phyloP scores from a whole-genome alignment of 1,140 invertebrate genomes.

The Ceratitis capitata region DNA sequence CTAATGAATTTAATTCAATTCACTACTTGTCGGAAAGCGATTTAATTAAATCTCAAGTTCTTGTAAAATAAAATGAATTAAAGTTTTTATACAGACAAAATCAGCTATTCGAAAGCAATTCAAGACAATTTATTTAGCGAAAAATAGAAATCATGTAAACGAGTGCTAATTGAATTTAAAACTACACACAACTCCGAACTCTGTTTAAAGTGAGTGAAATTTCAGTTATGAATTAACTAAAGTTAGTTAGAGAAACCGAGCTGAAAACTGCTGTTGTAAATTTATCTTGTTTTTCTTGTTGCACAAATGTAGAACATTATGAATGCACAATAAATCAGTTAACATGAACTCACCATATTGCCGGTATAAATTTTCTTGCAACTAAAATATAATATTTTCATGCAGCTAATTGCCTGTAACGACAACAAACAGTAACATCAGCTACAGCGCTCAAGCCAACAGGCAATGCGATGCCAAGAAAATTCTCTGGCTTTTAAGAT shows the following conservation, averaged over 20 bases:
- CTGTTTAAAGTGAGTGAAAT: not conserved
- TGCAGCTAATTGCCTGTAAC: slow-evolving; percentile 33
- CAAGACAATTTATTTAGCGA: not conserved
- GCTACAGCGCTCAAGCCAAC: not conserved
- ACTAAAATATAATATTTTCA: slow-evolving; percentile 35
- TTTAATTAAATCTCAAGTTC: not conserved
- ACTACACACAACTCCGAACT: not conserved
- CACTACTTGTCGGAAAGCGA: not conserved
- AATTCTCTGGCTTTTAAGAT: slow-evolving; percentile 19
- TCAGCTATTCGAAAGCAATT: not conserved
- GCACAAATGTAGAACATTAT: not conserved
- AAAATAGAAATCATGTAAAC: not conserved
- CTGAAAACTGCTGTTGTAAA: no score
- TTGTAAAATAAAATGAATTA: not conserved
- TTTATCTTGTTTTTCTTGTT: no score
- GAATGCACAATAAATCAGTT: slow-evolving; percentile 1
- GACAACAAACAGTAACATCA: slow-evolving; percentile 17
- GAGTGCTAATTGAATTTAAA: not conserved
- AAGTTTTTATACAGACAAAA: not conserved
- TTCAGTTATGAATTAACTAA: not conserved
- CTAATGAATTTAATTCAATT: not conserved
- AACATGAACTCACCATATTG: slow-evolving; percentile 34
- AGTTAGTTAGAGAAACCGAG: not conserved
- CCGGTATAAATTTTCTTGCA: slow-evolving; percentile 15
- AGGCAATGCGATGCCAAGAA: slow-evolving; percentile 27